These are phyloP conservation scores for Cossypha niveicapilla DNA, from an alignment of 2,797 vertebrate species.

Conservation along the genomic window DNA sequence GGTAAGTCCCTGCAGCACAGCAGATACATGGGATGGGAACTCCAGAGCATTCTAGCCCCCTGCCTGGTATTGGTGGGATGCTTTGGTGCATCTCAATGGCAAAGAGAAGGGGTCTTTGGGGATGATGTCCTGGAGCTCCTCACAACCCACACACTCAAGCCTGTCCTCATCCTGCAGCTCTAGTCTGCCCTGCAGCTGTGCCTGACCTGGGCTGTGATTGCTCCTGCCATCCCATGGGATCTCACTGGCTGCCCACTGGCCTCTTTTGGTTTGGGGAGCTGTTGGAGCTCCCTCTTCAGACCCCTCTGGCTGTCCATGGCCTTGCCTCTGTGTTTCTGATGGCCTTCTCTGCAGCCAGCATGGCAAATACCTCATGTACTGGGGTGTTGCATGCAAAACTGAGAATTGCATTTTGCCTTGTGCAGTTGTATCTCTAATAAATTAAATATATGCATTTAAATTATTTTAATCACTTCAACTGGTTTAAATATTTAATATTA, in stretches of 20 bases:
- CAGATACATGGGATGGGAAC: neutral
- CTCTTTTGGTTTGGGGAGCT: neutral
- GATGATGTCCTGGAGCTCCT: neutral
- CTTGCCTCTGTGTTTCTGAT: neutral
- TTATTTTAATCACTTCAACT: neutral
- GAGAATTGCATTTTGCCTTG: neutral
- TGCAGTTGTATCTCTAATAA: neutral
- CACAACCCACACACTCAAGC: neutral
- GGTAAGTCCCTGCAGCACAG: neutral
- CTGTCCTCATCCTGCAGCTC: neutral
- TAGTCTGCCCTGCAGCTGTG: neutral
- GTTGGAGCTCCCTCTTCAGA: neutral
- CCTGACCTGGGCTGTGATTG: neutral
- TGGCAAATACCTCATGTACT: fast-evolving
- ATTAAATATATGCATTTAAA: neutral
- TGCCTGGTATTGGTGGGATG: neutral
- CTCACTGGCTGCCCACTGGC: neutral
- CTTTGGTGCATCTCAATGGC: neutral
- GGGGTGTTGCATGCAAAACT: neutral
- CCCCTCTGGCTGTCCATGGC: neutral
- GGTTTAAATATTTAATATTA: neutral
- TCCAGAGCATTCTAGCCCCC: neutral
- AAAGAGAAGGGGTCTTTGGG: neutral
- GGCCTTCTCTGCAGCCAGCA: neutral
- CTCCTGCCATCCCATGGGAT: neutral